A percentile compares a stretch with the other conserved stretches of the same genome.
Evolutionary conservation across 2,113 vertebrate species (phyloP).

Genomic region (Amia ocellicauda): DNA sequence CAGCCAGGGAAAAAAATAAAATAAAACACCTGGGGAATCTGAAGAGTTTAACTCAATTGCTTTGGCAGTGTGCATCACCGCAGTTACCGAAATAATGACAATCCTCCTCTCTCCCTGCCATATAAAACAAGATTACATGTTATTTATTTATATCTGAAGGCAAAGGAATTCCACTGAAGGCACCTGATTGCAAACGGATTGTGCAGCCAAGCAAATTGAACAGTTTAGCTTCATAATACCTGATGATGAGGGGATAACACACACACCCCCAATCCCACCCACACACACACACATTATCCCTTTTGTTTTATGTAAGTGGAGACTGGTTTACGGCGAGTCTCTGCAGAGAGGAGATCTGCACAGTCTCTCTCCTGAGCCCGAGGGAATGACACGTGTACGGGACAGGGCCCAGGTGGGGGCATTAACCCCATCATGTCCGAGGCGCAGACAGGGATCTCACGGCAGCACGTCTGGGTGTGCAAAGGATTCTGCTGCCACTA

Average conservation of each 20-base stretch:
- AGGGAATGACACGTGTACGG: slow-evolving; percentile 23
- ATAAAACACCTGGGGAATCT: too few relatives aligned
- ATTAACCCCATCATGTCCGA: slow-evolving; percentile 38
- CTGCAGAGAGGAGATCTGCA: slow-evolving; percentile 44
- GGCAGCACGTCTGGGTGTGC: slow-evolving; percentile 13
- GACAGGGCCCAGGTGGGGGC: slow-evolving; percentile 7
- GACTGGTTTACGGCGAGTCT: slow-evolving; percentile 45
- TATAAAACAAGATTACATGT: too few relatives aligned
- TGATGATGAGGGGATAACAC: slow-evolving; percentile 20
- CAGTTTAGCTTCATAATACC: slow-evolving; percentile 17
- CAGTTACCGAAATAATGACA: too few relatives aligned
- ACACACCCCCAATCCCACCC: slow-evolving; percentile 13
- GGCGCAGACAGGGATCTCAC: slow-evolving; percentile 12
- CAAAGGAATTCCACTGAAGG: neutral
- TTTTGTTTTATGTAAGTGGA: slow-evolving; percentile 48
- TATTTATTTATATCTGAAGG: too few relatives aligned
- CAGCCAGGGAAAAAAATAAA: too few relatives aligned
- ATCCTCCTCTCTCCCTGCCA: too few relatives aligned
- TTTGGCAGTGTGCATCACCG: too few relatives aligned
- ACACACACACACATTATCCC: too few relatives aligned
- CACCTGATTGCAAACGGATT: neutral
- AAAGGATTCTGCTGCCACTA: neutral
- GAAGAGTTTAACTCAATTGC: too few relatives aligned
- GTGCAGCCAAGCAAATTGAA: neutral
- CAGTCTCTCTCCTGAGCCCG: slow-evolving; percentile 24